Evolutionary conservation across 2,888 invertebrate genomes (phyloP).

Genomic region (Drosophila lutescens): DNA sequence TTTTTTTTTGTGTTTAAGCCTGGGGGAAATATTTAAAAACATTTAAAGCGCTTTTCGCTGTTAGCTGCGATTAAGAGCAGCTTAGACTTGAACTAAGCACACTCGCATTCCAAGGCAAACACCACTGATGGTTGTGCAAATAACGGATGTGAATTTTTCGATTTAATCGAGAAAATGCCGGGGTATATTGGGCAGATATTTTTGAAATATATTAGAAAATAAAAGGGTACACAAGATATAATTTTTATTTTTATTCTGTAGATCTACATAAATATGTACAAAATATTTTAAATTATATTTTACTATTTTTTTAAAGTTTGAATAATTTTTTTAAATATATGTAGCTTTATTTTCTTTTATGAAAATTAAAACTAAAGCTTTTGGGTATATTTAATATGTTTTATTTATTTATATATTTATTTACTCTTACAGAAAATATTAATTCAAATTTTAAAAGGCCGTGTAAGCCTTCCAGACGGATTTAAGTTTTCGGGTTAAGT

Average conservation of each 20-base stretch:
- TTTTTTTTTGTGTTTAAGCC: not conserved
- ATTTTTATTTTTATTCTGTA: no score
- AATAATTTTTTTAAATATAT: no score
- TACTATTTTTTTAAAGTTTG: no score
- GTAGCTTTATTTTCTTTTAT: no score
- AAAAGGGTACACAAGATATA: no score
- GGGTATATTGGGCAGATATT: not conserved
- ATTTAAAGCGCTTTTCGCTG: conserved; percentile 75
- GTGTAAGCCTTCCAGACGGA: not conserved
- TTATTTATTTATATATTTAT: not conserved
- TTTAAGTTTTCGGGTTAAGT: not conserved
- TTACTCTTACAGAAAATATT: not conserved
- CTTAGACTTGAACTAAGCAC: conserved; percentile 55
- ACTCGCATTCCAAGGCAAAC: conserved; percentile 32
- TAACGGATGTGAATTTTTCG: conserved; percentile 36
- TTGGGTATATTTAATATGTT: no score
- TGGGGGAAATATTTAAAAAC: conserved; percentile 50
- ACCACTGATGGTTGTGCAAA: conserved; percentile 44
- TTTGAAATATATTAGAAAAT: no score
- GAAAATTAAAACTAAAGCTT: not conserved
- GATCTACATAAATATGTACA: no score
- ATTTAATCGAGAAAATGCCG: not conserved
- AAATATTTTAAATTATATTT: no score
- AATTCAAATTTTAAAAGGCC: not conserved
- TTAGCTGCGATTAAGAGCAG: conserved; percentile 73